A percentile compares a stretch with the other conserved stretches of the same genome.
These are phyloP conservation scores for Ceuthmochares aereus DNA, from an alignment of 2,113 vertebrate species.

Conservation along the genomic window DNA sequence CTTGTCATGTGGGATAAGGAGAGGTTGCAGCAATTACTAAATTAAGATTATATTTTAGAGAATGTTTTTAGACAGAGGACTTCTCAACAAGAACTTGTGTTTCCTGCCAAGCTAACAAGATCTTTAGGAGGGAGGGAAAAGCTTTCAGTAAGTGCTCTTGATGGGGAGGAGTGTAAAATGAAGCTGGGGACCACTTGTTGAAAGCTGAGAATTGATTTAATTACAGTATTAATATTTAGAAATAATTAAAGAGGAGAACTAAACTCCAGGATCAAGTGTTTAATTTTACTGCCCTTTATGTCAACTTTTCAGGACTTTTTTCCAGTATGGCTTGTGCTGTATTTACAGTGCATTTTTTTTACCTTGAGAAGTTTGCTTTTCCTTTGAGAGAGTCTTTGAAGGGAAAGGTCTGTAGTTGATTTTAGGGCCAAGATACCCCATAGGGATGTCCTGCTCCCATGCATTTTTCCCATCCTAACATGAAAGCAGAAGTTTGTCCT, in stretches of 20 bases:
- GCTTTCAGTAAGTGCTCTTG: slow-evolving; percentile 37
- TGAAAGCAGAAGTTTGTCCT: not conserved
- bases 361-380: not conserved
- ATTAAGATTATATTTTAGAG: slow-evolving; percentile 6
- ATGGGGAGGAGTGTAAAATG: slow-evolving; percentile 10
- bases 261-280: not conserved
- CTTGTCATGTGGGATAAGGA: not conserved
- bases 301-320: not conserved
- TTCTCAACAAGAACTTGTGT: slow-evolving; percentile 14
- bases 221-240: slow-evolving; percentile 49
- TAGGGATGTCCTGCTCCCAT: not conserved
- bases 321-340: not conserved
- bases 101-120: slow-evolving; percentile 53
- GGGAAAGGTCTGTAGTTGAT: not conserved
- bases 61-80: not conserved
- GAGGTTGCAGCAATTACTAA: not conserved
- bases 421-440: not conserved
- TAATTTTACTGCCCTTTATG: not conserved
- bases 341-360: fast-evolving
- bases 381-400: not conserved
- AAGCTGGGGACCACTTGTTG: slow-evolving; percentile 37
- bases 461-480: not conserved
- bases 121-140: slow-evolving; percentile 22
- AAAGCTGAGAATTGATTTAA: slow-evolving; percentile 24
- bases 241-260: slow-evolving; percentile 40